Evolutionary conservation across 2,113 vertebrate genomes (phyloP), one percentile per base, ranked within the genome.

Genomic region (Labrus mixtus): DNA sequence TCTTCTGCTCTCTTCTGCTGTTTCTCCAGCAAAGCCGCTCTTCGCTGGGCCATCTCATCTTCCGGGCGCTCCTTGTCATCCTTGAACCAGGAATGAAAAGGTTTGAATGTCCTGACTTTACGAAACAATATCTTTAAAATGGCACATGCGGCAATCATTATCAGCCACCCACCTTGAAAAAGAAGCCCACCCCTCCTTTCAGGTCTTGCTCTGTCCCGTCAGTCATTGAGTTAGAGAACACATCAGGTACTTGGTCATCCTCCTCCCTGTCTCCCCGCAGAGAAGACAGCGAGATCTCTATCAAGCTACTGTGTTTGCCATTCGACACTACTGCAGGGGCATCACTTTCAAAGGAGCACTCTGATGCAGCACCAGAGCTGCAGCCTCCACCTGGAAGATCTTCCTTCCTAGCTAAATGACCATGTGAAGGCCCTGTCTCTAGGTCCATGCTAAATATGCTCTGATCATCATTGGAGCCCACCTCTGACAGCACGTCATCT

Each of bases 1-100:
- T 97, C 96, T 69, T 97, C 96, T 0, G 91, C 91, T 75, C 96
- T 93, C 76, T 96, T 96, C 86, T 96, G 96, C 74, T 98, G 96
- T 70, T 96, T 95, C 79, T 97, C 96, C 53, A 97, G 79, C 78
- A 98, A 76, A 41, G 93, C 95, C 16, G 96, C 96, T 84, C 91
- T 93, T 79, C 94, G 93, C 70, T 96, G 95, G 1, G 96, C 96
- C 96, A 97, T 97, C 85, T 97, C 96, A 3, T 95, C 96, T 59
- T 96, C 96, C 0, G 95, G 90, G 53, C 94, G 95, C 62, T 92
- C 94, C 53, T 94, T 79, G 36, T 88, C 95, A 20, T 95, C 96
- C 95, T 95, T 95, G 79, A 66, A 57, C 66, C 17, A 48, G 10
- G 48, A 65, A 56, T 4, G 19, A 56, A 46, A 53, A 13, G 5